These are phyloP conservation scores for Charina bottae DNA, from an alignment of 2,113 vertebrate genomes.

Conservation along the genomic window DNA sequence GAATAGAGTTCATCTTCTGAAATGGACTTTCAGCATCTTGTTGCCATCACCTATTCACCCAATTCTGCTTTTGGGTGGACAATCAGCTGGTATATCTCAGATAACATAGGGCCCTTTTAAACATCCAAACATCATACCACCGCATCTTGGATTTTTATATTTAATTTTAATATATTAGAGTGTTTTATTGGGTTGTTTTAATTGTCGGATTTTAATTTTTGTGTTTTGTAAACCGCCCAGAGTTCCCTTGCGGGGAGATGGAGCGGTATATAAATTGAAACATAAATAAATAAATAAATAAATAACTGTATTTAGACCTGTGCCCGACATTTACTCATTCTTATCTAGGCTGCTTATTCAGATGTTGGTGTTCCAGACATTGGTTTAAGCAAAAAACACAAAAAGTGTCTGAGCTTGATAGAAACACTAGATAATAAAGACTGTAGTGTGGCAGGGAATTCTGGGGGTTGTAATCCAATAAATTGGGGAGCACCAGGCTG, in stretches of 20 bases:
- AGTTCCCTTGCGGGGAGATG: no score
- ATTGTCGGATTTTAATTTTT: no score
- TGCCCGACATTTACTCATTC: not conserved
- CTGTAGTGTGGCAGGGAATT: not conserved
- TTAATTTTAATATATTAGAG: no score
- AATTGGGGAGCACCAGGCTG: not conserved
- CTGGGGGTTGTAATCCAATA: not conserved
- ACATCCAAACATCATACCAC: no score
- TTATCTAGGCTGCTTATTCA: not conserved
- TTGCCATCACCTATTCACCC: not conserved
- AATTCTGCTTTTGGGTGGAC: not conserved
- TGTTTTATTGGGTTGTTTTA: no score
- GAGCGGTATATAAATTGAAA: no score
- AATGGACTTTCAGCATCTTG: not conserved
- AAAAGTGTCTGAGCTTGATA: not conserved
- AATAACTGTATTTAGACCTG: not conserved
- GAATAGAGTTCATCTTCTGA: not conserved
- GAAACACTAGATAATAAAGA: not conserved
- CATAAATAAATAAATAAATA: no score
- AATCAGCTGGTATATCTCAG: not conserved
- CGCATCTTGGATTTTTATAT: no score
- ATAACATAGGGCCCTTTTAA: no score
- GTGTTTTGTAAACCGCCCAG: no score
- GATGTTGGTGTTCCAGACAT: not conserved
- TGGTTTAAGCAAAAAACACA: not conserved